These are phyloP conservation scores for Pluvianellus socialis DNA, from an alignment of 2,113 vertebrate genomes.

Conservation along the genomic window DNA sequence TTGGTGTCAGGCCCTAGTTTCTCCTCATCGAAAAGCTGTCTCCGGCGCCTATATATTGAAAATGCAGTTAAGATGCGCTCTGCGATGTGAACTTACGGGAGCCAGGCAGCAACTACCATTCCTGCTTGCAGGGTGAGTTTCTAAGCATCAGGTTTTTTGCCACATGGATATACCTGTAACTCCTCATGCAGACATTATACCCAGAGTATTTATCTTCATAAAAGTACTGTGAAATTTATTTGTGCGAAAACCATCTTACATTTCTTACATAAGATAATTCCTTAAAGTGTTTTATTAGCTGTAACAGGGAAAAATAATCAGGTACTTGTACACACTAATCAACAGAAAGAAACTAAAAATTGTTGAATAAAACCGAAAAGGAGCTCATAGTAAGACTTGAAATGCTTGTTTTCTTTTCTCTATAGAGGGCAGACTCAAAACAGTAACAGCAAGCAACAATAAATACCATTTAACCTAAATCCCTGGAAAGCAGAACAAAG, in stretches of 20 bases:
- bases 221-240: background rate
- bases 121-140: fast-evolving
- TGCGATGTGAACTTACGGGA: background rate
- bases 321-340: background rate
- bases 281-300: background rate
- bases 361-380: background rate
- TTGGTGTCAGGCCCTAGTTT: background rate
- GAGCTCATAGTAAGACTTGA: background rate
- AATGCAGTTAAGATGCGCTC: background rate
- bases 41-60: background rate
- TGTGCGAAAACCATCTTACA: background rate
- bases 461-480: background rate
- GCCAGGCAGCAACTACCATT: background rate
- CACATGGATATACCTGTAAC: background rate
- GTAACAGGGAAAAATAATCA: background rate
- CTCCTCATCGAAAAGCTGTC: background rate
- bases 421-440: background rate
- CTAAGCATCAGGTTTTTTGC: background rate
- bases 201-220: background rate
- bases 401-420: background rate
- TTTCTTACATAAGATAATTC: background rate
- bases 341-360: background rate
- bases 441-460: background rate
- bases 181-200: background rate
- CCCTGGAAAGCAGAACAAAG: background rate